Conservation (phyloP, 64 coral and sea anemone genomes). For the Stichodactyla mertensii region DNA sequence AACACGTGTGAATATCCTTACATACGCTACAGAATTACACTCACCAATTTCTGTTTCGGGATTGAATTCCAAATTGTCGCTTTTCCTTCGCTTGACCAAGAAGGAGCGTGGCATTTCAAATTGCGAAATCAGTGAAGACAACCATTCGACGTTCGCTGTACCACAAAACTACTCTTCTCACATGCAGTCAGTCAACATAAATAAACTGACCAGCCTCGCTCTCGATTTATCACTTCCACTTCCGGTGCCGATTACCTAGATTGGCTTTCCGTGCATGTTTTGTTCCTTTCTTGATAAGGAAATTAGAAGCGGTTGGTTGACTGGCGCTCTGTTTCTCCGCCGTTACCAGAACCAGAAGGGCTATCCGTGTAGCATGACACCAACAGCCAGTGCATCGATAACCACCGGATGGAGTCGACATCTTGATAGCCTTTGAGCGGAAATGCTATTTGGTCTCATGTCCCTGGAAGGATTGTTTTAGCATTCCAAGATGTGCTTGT, state of each 20-base stretch:
- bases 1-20: slow-evolving; percentile 38
- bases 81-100: slow-evolving; percentile 46
- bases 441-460: not conserved
- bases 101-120: slow-evolving; percentile 54
- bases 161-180: not conserved
- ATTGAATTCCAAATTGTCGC: slow-evolving; percentile 1
- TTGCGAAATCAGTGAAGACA: not conserved
- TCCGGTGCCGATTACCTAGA: not conserved
- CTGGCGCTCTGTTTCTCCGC: not conserved
- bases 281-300: not conserved
- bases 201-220: slow-evolving; percentile 15
- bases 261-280: not conserved
- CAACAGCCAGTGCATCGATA: not conserved
- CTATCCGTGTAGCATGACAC: not conserved
- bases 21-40: not conserved
- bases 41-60: slow-evolving; percentile 14
- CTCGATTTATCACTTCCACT: slow-evolving; percentile 2
- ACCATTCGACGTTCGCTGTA: not conserved
- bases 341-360: not conserved
- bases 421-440: slow-evolving; percentile 21
- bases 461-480: not conserved
- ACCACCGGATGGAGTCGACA: not conserved
- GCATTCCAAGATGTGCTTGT: not conserved
- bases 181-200: slow-evolving; percentile 2
- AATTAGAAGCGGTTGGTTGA: not conserved